Evolutionary conservation across 2,113 vertebrate species (phyloP), one percentile per base, ranked within the genome.

Genomic region (Malurus elegans): DNA sequence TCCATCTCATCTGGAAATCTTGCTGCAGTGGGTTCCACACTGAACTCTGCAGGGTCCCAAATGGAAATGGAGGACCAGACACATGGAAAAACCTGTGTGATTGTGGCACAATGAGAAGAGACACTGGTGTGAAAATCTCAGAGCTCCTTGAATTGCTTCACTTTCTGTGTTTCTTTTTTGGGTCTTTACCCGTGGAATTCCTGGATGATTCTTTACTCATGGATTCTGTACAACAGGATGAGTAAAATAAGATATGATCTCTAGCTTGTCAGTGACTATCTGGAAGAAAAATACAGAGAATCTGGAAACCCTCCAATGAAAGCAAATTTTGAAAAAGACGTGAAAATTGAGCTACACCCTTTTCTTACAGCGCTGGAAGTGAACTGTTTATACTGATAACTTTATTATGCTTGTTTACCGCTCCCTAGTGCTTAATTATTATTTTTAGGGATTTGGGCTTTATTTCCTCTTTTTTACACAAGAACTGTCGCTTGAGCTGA

Each of bases 371-470:
- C 1, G 0, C 32, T 67, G 29, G 47, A 88, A 36, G 36, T 36
- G 36, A 36, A 71, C 60, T 88, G 82, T 86, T 95, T 75, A 24
- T 75, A 24, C 51, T 81, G 56, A 57, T 86, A 86, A 72, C 45
- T 81, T 95, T 87, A 92, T 88, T 91, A 57, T 79, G 78, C 78
- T 89, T 92, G 80, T 96, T 95, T 95, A 84, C 73, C 67, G 44
- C 51, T 90, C 69, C 56, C 38, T 67, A 80, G n/a, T 51, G 95
- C 84, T 84, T 95, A 93, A 96, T 97, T 92, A 97, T 83, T 93
- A 76, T 95, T 95, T 95, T 88, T 86, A 66, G 82, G 45, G 54
- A 81, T 89, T 73, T 91, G 60, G 86, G 65, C 79, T 90, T 96
- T 96, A 72, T 92, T 94, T 95, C 74, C 50, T 93, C 85, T 29